These are phyloP conservation scores for Sebastolobus alascanus DNA, from an alignment of 2,797 vertebrate genomes.

Conservation along the genomic window DNA sequence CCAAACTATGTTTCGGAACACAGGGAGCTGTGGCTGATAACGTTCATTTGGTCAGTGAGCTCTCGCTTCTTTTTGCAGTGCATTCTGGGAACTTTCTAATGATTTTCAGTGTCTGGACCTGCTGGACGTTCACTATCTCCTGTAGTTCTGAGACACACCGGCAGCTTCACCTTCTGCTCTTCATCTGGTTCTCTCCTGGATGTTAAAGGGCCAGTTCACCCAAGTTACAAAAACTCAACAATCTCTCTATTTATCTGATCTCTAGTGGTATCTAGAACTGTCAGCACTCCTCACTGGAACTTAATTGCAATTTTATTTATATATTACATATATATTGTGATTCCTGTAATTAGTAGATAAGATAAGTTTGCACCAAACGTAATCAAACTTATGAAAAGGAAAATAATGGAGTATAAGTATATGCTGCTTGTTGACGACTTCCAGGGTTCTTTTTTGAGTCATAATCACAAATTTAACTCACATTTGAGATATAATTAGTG, in stretches of 20 bases:
- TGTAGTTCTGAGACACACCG: constrained; percentile 4
- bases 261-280: neutral
- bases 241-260: neutral
- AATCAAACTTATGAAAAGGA: too few relatives aligned
- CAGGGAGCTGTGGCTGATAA: neutral
- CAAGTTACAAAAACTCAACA: neutral
- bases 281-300: neutral
- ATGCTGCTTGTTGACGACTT: too few relatives aligned
- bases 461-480: too few relatives aligned
- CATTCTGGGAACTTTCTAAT: neutral
- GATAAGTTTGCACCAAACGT: too few relatives aligned
- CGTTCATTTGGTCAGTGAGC: neutral
- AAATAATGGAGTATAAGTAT: too few relatives aligned
- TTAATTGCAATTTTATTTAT: neutral
- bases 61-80: neutral
- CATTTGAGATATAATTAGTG: neutral
- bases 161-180: constrained; percentile 4
- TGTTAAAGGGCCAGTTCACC: constrained; percentile 16
- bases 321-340: neutral
- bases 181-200: neutral
- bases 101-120: neutral
- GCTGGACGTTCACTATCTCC: neutral
- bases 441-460: too few relatives aligned
- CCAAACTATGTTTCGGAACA: neutral
- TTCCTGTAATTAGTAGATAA: neutral